Percentiles rank a stretch among this genome's conserved stretches.
phyloP scores from a whole-genome alignment of 2,797 vertebrate genomes.

The Neosilurus mollespiculum region DNA sequence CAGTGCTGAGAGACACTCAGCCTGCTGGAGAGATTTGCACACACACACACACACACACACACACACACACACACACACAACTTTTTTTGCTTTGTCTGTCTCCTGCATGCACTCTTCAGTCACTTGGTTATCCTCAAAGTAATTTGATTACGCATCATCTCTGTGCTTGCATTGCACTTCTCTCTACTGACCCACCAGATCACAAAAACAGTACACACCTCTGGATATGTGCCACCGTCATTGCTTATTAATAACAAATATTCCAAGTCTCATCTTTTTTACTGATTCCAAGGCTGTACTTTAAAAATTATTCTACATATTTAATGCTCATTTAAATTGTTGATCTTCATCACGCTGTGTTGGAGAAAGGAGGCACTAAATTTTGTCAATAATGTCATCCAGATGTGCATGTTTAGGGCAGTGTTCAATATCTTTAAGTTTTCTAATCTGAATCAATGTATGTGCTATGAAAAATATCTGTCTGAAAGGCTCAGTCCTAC shows the following conservation, averaged over 20 bases:
- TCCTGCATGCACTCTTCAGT: constrained; percentile 5
- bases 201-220: neutral
- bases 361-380: neutral
- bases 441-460: neutral
- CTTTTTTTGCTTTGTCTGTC: neutral
- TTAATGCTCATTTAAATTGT: neutral
- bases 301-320: neutral
- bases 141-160: constrained; percentile 5
- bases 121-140: neutral
- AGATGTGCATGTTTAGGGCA: neutral
- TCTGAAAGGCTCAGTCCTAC: neutral
- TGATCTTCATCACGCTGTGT: neutral
- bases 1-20: constrained; percentile 21
- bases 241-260: neutral
- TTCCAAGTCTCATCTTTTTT: neutral
- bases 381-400: neutral
- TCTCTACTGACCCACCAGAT: neutral
- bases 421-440: neutral
- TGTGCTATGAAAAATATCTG: neutral
- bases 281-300: neutral
- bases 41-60: neutral
- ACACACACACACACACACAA: neutral
- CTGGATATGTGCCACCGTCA: neutral
- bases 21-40: neutral
- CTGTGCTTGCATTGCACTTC: neutral